Evolutionary conservation across 1,140 invertebrate genomes (phyloP).

Genomic region (Hylyphantes graminicola): DNA sequence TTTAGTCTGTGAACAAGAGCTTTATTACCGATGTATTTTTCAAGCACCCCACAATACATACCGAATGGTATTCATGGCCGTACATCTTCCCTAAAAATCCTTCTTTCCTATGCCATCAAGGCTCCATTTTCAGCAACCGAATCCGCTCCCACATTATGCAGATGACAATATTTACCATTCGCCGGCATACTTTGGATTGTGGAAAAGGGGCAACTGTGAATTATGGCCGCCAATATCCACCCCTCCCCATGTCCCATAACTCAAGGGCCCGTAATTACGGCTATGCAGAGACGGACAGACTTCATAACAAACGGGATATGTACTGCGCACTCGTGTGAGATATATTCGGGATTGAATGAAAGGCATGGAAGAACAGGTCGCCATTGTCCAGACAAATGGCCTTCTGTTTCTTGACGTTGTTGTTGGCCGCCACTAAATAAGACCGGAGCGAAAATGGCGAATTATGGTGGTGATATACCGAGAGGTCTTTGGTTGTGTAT

Average conservation of each 20-base stretch:
- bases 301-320: conserved; percentile 28
- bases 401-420: conserved; percentile 30
- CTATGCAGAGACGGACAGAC: conserved; percentile 38
- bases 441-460: conserved; percentile 6
- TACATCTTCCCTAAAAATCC: too few relatives aligned
- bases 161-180: too few relatives aligned
- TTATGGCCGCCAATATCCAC: conserved; percentile 50
- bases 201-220: conserved; percentile 13
- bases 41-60: too few relatives aligned
- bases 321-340: conserved; percentile 18
- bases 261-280: conserved; percentile 39
- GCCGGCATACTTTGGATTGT: too few relatives aligned
- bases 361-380: not conserved
- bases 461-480: not conserved
- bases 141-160: too few relatives aligned
- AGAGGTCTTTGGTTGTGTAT: not conserved
- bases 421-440: conserved; percentile 11
- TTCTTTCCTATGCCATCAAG: too few relatives aligned
- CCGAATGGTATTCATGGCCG: too few relatives aligned
- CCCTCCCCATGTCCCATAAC: conserved; percentile 22
- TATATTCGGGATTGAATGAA: conserved; percentile 56
- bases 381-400: conserved; percentile 54
- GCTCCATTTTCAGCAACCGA: too few relatives aligned
- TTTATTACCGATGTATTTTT: too few relatives aligned
- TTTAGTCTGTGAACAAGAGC: too few relatives aligned